Conservation (phyloP, 2,797 vertebrate genomes). For the Leptoclinus maculatus region DNA sequence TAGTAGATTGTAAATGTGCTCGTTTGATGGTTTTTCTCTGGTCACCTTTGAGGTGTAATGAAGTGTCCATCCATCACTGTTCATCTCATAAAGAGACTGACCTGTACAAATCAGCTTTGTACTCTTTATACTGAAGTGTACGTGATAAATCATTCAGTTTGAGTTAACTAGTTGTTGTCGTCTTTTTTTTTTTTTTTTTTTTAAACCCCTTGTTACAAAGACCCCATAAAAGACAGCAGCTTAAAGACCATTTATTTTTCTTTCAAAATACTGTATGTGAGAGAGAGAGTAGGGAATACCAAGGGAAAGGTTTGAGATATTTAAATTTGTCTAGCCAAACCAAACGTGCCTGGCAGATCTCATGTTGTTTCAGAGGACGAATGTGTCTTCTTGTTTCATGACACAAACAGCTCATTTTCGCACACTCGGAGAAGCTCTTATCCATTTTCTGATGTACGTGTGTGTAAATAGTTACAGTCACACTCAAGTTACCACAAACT, state of each 20-base stretch:
- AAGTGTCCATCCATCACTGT: neutral
- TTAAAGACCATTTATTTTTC: neutral
- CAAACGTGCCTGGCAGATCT: constrained; percentile 44
- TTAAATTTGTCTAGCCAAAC: constrained; percentile 42
- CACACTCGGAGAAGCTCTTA: neutral
- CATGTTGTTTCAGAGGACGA: constrained; percentile 17
- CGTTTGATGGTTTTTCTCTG: constrained; percentile 46
- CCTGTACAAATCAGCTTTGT: constrained; percentile 37
- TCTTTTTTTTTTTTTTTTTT: constrained; percentile 1
- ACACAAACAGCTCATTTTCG: neutral
- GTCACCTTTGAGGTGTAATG: constrained; percentile 36
- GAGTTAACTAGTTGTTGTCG: constrained; percentile 6
- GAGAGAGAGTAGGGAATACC: neutral
- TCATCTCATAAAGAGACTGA: constrained; percentile 17
- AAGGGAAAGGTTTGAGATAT: constrained; percentile 7
- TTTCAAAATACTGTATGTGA: constrained; percentile 5
- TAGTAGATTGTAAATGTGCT: constrained; percentile 11
- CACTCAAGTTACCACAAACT: neutral
- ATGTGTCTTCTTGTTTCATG: constrained; percentile 8
- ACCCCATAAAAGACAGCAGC: constrained; percentile 3
- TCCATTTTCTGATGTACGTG: neutral
- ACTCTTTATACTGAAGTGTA: constrained; percentile 48
- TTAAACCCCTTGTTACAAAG: constrained; percentile 20
- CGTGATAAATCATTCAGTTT: constrained; percentile 43
- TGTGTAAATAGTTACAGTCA: neutral